Evolutionary conservation across 2,888 invertebrate genomes (phyloP).

Genomic region (Cartodere bifasciata): DNA sequence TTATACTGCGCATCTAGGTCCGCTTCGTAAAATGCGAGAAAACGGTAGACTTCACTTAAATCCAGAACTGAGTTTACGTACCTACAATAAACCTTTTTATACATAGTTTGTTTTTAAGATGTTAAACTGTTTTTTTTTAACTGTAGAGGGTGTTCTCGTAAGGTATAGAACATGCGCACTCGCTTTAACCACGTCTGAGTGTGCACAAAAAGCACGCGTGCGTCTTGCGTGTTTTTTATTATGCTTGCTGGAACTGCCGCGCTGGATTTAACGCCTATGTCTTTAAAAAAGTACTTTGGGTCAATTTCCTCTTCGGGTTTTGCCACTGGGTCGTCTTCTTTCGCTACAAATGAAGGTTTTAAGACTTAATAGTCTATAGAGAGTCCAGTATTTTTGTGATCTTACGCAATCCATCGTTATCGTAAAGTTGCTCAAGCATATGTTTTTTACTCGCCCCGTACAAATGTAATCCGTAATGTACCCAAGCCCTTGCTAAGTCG

Average conservation of each 20-base stretch:
- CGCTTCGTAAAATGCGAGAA: conserved; percentile 58
- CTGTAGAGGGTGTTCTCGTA: conserved; percentile 44
- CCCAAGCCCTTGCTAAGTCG: conserved; percentile 45
- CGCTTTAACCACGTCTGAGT: conserved; percentile 48
- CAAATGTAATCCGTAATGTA: conserved; percentile 45
- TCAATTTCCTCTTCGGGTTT: too few relatives aligned
- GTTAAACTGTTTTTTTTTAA: too few relatives aligned
- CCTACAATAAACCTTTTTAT: too few relatives aligned
- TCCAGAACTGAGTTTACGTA: conserved; percentile 47
- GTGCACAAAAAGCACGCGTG: conserved; percentile 41
- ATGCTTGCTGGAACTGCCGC: conserved; percentile 22
- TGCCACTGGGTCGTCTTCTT: too few relatives aligned
- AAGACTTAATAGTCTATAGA: too few relatives aligned
- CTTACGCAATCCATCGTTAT: conserved; percentile 17
- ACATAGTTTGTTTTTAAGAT: too few relatives aligned
- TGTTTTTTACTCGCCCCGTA: conserved; percentile 44
- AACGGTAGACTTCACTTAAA: conserved; percentile 51
- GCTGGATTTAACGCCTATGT: too few relatives aligned
- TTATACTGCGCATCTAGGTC: conserved; percentile 48
- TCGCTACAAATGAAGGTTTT: too few relatives aligned
- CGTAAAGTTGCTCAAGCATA: conserved; percentile 21
- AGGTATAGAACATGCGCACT: conserved; percentile 43
- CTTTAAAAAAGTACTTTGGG: too few relatives aligned
- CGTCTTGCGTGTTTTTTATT: conserved; percentile 36
- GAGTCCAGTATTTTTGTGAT: too few relatives aligned